Conservation (phyloP, 2,888 invertebrate genomes). For the Tholera decimalis region DNA sequence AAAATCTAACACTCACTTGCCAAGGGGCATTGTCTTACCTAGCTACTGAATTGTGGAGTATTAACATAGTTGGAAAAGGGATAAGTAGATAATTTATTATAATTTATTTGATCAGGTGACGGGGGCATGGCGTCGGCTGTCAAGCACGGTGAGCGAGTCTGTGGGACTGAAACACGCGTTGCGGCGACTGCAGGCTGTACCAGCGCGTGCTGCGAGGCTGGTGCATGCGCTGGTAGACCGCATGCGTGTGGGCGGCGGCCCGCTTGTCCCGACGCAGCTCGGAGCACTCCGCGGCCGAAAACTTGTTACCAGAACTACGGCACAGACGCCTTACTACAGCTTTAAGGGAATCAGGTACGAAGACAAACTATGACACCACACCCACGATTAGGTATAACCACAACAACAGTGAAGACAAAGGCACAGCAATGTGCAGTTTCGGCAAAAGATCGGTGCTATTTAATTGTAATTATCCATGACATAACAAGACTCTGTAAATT, state of each 20-base stretch:
- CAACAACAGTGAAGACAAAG: background rate
- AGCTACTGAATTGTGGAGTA: too few relatives aligned
- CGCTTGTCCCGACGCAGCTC: slow-evolving; percentile 81
- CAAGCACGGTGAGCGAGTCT: slow-evolving; percentile 88
- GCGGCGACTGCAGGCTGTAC: slow-evolving; percentile 86
- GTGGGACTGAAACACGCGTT: slow-evolving; percentile 88
- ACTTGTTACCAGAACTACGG: slow-evolving; percentile 82
- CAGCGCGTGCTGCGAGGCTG: slow-evolving; percentile 87
- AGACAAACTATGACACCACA: background rate
- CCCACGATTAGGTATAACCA: background rate
- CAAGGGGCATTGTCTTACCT: too few relatives aligned
- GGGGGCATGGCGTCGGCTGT: slow-evolving; percentile 87
- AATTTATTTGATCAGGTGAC: slow-evolving; percentile 75
- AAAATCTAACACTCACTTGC: too few relatives aligned
- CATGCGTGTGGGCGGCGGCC: slow-evolving; percentile 90
- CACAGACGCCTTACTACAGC: slow-evolving; percentile 86
- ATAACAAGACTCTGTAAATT: too few relatives aligned
- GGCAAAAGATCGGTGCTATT: too few relatives aligned
- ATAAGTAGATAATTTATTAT: too few relatives aligned
- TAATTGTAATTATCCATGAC: too few relatives aligned
- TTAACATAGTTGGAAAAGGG: too few relatives aligned
- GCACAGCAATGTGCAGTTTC: too few relatives aligned
- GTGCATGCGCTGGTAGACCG: slow-evolving; percentile 89
- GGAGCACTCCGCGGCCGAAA: slow-evolving; percentile 86
- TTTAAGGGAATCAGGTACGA: slow-evolving; percentile 88